Percentiles rank a stretch among this genome's conserved stretches.
Conservation (phyloP, 2,797 vertebrate genomes). For the Enteromius unitaeniatus region DNA sequence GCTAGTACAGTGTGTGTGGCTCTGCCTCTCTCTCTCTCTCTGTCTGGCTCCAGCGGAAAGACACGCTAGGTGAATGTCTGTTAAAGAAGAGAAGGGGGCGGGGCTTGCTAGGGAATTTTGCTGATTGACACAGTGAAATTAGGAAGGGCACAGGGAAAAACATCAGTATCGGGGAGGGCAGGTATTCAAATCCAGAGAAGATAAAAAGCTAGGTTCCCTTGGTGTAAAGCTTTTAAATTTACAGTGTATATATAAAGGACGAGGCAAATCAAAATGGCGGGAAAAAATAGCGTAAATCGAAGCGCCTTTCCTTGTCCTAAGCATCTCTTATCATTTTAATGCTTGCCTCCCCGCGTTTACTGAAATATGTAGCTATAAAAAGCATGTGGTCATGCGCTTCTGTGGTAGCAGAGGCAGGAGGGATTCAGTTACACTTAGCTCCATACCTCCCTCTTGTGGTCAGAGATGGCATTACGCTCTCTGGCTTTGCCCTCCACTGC, state of each 20-base stretch:
- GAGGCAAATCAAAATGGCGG: slow-evolving; percentile 36
- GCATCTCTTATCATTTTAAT: background rate
- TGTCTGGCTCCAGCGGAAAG: slow-evolving; percentile 58
- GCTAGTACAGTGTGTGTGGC: slow-evolving; percentile 55
- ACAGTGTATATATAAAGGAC: slow-evolving; percentile 60
- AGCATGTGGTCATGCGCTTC: slow-evolving; percentile 67
- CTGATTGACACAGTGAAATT: slow-evolving; percentile 57
- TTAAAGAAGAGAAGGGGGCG: slow-evolving; percentile 56
- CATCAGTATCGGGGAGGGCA: slow-evolving; percentile 62
- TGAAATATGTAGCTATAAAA: slow-evolving; percentile 37
- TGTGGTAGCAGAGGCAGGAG: slow-evolving; percentile 66
- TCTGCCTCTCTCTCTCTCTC: slow-evolving; percentile 56
- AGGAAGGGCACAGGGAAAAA: slow-evolving; percentile 61
- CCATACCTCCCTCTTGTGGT: slow-evolving; percentile 80
- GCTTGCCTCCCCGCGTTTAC: slow-evolving; percentile 10
- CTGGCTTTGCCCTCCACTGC: slow-evolving; percentile 44
- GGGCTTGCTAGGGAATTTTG: slow-evolving; percentile 52
- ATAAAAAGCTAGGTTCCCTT: slow-evolving; percentile 68
- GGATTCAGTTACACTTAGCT: slow-evolving; percentile 72
- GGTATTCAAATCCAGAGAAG: slow-evolving; percentile 54
- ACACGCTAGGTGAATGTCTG: slow-evolving; percentile 62
- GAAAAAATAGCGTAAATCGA: slow-evolving; percentile 28
- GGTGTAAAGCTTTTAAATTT: slow-evolving; percentile 75
- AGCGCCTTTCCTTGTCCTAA: slow-evolving; percentile 19
- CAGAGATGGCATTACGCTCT: slow-evolving; percentile 69